phyloP scores from a whole-genome alignment of 2,888 invertebrate genomes.

The Chrysolina americana region DNA sequence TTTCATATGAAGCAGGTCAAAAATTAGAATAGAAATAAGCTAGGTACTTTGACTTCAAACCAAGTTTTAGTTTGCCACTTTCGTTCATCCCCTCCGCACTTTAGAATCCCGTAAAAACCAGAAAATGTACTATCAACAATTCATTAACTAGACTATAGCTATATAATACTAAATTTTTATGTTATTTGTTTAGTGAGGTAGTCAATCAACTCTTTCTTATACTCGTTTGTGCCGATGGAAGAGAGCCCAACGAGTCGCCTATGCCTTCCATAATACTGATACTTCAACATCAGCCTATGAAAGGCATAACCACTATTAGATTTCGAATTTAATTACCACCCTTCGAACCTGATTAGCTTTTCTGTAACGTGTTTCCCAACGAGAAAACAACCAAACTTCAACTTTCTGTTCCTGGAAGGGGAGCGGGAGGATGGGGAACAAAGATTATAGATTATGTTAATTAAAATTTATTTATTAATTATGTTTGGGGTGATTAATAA shows the following conservation, averaged over 20 bases:
- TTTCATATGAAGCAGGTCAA: too few species aligned
- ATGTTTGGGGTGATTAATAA: conserved; percentile 48
- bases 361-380: conserved; percentile 47
- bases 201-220: not conserved
- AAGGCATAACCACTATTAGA: conserved; percentile 56
- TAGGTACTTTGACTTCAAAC: too few species aligned
- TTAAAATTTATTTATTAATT: conserved; percentile 53
- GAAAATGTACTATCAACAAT: too few species aligned
- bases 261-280: conserved; percentile 25
- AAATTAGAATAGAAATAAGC: too few species aligned
- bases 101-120: too few species aligned
- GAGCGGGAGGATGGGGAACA: conserved; percentile 36
- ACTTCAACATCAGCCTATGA: conserved; percentile 47
- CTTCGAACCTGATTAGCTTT: conserved; percentile 58
- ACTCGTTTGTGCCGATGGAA: not conserved
- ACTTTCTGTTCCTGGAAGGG: conserved; percentile 24
- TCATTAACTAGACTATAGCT: too few species aligned
- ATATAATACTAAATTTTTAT: too few species aligned
- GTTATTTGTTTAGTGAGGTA: too few species aligned
- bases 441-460: conserved; percentile 52
- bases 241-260: conserved; percentile 5
- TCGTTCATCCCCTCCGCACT: too few species aligned
- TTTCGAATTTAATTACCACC: conserved; percentile 59
- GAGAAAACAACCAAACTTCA: conserved; percentile 44
- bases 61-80: too few species aligned